Percentiles rank a stretch among this genome's conserved stretches.
Conservation (phyloP, 2,113 vertebrate genomes). For the Centropus bengalensis region DNA sequence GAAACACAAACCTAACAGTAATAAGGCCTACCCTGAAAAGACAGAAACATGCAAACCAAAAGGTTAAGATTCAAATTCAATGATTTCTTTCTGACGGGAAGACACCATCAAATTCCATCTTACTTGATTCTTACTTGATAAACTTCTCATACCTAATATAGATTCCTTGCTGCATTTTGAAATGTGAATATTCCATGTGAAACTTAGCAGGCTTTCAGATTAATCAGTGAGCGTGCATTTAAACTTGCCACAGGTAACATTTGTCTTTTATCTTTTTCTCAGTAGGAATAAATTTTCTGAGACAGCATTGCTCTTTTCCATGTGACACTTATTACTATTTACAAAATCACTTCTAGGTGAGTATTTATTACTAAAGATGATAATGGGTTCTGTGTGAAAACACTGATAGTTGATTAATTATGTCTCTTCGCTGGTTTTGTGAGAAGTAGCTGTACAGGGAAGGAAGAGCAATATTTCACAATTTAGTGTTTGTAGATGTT, state of each 20-base stretch:
- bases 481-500: neutral
- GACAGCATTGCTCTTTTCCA: neutral
- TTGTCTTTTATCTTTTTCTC: neutral
- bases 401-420: neutral
- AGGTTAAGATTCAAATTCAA: neutral
- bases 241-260: neutral
- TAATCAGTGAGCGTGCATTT: neutral
- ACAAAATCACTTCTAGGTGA: neutral
- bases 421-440: neutral
- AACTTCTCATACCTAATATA: neutral
- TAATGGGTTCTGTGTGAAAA: neutral
- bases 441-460: neutral
- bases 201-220: neutral
- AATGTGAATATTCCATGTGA: neutral
- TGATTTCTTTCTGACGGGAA: neutral
- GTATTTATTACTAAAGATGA: slow-evolving; percentile 27
- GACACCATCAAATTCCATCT: neutral
- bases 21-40: neutral
- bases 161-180: neutral
- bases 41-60: neutral
- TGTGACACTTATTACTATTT: neutral
- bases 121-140: neutral
- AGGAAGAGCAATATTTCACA: neutral
- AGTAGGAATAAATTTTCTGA: slow-evolving; percentile 1
- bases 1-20: neutral